Evolutionary conservation across 1,140 invertebrate species (phyloP).

Genomic region (Atta cephalotes): DNA sequence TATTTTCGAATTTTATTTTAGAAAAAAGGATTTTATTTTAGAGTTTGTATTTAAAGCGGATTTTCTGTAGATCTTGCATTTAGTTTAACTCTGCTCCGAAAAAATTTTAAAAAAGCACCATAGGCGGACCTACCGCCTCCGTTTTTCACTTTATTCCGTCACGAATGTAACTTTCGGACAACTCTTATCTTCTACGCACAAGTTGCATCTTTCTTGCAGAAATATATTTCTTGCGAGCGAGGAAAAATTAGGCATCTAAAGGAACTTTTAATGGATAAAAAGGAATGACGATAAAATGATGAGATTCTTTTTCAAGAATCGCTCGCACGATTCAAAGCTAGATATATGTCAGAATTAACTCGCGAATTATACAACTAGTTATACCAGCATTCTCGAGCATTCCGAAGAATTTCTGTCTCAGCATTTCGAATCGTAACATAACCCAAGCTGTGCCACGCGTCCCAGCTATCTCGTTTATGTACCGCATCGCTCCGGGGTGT

Average conservation of each 20-base stretch:
- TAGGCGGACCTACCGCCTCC: background rate
- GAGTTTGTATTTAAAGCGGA: background rate
- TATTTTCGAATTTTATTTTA: background rate
- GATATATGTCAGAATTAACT: conserved; percentile 6
- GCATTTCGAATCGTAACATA: conserved; percentile 44
- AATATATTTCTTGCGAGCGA: conserved; percentile 25
- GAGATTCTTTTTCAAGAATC: conserved; percentile 1
- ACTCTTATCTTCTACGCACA: conserved; percentile 17
- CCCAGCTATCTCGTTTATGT: conserved; percentile 71
- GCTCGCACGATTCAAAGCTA: background rate
- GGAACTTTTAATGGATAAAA: background rate
- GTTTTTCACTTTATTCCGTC: conserved; percentile 35
- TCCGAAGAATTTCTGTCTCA: conserved; percentile 40
- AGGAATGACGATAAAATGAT: background rate
- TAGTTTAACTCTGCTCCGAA: background rate
- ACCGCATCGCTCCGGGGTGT: conserved; percentile 73
- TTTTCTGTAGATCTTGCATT: background rate
- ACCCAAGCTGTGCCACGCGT: conserved; percentile 20
- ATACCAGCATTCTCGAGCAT: background rate
- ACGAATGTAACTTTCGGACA: background rate
- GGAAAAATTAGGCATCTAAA: conserved; percentile 4
- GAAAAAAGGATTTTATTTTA: background rate
- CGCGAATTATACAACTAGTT: conserved; percentile 28
- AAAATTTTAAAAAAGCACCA: conserved; percentile 24
- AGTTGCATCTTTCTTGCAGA: conserved; percentile 15